Percentiles rank a stretch among this genome's conserved stretches.
phyloP scores from a whole-genome alignment of 2,797 vertebrate species.

The Delichon dasypus region DNA sequence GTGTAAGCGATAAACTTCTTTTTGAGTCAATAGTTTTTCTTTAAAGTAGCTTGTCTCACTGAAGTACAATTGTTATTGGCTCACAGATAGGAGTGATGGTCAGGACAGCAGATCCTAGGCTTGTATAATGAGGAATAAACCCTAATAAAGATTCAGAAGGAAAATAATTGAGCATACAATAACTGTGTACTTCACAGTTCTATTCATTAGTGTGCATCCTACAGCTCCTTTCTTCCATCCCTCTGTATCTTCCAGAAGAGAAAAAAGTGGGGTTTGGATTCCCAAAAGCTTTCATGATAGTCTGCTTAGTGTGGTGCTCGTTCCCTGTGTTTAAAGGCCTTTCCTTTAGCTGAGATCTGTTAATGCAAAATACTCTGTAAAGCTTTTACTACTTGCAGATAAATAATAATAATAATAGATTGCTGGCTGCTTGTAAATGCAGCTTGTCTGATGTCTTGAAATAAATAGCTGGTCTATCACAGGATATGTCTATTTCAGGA shows the following conservation, averaged over 20 bases:
- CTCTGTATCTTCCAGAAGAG: neutral
- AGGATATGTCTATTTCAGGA: neutral
- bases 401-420: conserved; percentile 12
- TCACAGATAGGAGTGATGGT: neutral
- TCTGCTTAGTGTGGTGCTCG: neutral
- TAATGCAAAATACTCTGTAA: neutral
- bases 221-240: neutral
- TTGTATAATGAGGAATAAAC: neutral
- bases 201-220: neutral
- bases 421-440: neutral
- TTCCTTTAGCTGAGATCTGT: neutral
- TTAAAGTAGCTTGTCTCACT: neutral
- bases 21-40: neutral
- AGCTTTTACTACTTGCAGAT: neutral
- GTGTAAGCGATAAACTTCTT: neutral
- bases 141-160: neutral
- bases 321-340: neutral
- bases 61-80: neutral
- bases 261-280: neutral
- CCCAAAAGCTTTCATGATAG: neutral
- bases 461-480: neutral
- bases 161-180: neutral
- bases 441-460: neutral
- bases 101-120: neutral
- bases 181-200: neutral